Percentiles rank a stretch among this genome's conserved stretches.
phyloP scores from a whole-genome alignment of 2,113 vertebrate genomes.

The Platanista minor region DNA sequence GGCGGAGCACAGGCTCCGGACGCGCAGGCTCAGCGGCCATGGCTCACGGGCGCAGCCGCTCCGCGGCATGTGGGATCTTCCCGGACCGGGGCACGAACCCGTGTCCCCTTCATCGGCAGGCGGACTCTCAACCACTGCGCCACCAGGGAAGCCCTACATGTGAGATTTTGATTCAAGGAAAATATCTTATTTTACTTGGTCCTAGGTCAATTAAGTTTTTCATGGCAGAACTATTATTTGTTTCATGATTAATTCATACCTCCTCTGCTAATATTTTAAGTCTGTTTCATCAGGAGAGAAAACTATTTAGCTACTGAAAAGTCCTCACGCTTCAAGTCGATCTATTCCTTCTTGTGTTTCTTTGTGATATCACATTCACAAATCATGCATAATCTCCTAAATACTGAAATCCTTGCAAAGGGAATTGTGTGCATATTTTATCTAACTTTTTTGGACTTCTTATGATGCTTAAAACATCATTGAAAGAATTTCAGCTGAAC shows the following conservation, averaged over 20 bases:
- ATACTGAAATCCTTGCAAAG: background rate
- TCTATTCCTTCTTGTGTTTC: background rate
- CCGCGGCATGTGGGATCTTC: no score
- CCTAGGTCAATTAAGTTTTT: background rate
- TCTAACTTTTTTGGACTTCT: background rate
- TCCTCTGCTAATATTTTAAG: background rate
- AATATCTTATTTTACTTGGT: background rate
- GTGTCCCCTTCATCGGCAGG: no score
- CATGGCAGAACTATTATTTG: background rate
- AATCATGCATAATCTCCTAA: constrained; percentile 10
- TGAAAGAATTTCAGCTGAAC: constrained; percentile 36
- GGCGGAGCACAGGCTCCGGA: no score
- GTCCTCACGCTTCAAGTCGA: background rate
- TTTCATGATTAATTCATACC: background rate
- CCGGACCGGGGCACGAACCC: no score
- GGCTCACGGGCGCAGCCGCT: no score
- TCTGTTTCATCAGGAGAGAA: background rate
- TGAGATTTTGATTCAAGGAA: background rate
- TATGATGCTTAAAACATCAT: background rate
- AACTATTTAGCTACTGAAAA: constrained; percentile 7
- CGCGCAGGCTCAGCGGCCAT: no score
- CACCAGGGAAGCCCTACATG: no score
- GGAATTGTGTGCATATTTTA: constrained; percentile 15
- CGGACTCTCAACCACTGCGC: no score
- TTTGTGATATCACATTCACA: background rate